Base-by-base conservation (phyloP, 2,888 invertebrate species). In the Plebejus melissa region DNA sequence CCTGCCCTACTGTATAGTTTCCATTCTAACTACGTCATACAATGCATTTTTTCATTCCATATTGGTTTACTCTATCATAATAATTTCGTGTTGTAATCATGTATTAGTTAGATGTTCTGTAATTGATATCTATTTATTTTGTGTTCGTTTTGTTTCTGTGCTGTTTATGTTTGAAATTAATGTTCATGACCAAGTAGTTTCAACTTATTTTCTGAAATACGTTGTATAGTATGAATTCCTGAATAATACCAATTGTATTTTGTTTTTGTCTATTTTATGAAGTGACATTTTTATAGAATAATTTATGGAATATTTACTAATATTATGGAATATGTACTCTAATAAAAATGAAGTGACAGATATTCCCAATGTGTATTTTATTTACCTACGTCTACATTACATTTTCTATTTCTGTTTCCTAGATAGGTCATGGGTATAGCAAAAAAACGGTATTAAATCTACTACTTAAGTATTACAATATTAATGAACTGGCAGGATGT, bases 331-430 rank as follows among this genome's bases (percentile, higher is more conserved):
- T 32, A 75, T 78, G 74, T 79, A 78, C 32, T 65, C 65, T 65
- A 65, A 65, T 91, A 90, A 90, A 82, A 90, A 91, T 92, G 92
- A 92, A 92, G 92, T 92, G 92, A 91, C 92, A 83, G 80, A 78
- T 74, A 13, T 13, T 74, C 22, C 0, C 11, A 32, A 13, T 36
- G 32, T 65, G 32, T 32, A 32, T 65, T 65, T 60, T 13, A 36
- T 65, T 65, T 65, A 65, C 13, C 13, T 13, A 65, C 32, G 1
- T 60, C 13, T 13, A 65, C 32, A 3, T 60, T 22, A n/a, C 60
- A 41, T 41, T 9, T 28, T 22, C 60, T 9, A 60, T 60, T 28
- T 22, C 57, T 13, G 50, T 13, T 50, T 50, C 50, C 11, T 46
- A 50, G 50, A 41, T 38, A 38, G 38, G 38, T 38, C 32, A 22